phyloP scores from a whole-genome alignment of 2,797 vertebrate genomes.

The Hirundo rustica region DNA sequence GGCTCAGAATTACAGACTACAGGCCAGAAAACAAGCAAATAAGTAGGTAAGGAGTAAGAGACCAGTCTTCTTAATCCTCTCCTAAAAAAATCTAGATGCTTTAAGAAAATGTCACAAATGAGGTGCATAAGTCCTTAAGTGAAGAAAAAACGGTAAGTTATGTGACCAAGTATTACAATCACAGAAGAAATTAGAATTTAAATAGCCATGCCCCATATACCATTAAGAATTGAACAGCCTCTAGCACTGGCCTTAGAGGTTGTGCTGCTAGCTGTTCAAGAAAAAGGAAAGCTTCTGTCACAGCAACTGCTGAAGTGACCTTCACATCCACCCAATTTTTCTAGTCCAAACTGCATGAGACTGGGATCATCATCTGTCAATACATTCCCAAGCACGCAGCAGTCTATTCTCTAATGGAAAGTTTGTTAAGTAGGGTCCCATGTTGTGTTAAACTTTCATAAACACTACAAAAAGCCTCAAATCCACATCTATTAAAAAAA shows the following conservation, averaged over 20 bases:
- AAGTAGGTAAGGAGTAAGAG: not conserved
- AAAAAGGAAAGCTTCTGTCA: not conserved
- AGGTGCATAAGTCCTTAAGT: not conserved
- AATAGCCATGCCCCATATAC: not conserved
- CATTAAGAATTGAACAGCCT: not conserved
- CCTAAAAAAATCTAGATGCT: not conserved
- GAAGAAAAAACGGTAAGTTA: not conserved
- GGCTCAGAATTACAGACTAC: not conserved
- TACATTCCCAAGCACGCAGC: not conserved
- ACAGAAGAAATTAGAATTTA: not conserved
- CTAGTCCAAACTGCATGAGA: not conserved
- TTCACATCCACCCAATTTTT: not conserved
- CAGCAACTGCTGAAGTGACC: not conserved
- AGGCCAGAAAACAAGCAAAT: not conserved
- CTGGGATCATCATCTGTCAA: not conserved
- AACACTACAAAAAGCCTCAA: not conserved
- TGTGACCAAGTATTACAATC: not conserved
- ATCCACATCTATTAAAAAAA: not conserved
- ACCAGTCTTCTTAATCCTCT: not conserved
- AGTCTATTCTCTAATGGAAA: not conserved
- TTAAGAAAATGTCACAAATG: not conserved
- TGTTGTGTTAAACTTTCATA: not conserved
- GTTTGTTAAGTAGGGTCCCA: not conserved
- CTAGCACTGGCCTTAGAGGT: not conserved
- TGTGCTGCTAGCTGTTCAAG: not conserved